Conservation (phyloP, 2,797 vertebrate genomes). For the Coendou prehensilis region DNA sequence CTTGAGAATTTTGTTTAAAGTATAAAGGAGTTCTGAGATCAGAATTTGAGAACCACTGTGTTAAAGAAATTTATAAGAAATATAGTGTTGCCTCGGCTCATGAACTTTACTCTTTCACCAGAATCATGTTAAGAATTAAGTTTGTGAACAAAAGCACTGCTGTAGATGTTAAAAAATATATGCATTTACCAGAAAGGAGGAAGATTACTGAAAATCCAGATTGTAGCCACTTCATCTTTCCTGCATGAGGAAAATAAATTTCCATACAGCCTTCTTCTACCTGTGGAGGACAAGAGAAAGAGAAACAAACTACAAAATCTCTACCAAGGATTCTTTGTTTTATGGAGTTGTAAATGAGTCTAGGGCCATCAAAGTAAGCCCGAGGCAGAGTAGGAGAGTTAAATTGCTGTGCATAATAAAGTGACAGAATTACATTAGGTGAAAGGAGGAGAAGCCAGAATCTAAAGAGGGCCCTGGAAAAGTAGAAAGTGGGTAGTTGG, state of each 20-base stretch:
- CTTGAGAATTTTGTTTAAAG: background rate
- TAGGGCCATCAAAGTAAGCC: constrained; percentile 70
- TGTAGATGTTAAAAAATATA: background rate
- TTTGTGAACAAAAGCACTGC: background rate
- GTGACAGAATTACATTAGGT: background rate
- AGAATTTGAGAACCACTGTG: constrained; percentile 42
- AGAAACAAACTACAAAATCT: constrained; percentile 32
- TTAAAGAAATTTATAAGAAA: constrained; percentile 49
- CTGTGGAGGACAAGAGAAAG: background rate
- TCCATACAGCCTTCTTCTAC: constrained; percentile 27
- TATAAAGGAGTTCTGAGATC: constrained; percentile 20
- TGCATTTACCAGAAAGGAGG: constrained; percentile 6
- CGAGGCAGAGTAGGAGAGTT: constrained; percentile 52
- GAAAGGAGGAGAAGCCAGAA: constrained; percentile 8
- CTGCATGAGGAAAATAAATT: constrained; percentile 59
- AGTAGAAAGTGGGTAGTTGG: background rate
- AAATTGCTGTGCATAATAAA: constrained; percentile 29
- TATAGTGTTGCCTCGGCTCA: background rate
- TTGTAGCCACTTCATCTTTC: background rate
- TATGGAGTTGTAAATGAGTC: constrained; percentile 56
- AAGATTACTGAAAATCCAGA: constrained; percentile 41
- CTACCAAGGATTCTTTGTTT: constrained; percentile 67
- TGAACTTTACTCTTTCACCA: background rate
- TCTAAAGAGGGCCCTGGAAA: background rate
- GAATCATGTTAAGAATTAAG: background rate